Base-by-base conservation (phyloP, 2,888 invertebrate genomes). In the Mactromeris polynyma region DNA sequence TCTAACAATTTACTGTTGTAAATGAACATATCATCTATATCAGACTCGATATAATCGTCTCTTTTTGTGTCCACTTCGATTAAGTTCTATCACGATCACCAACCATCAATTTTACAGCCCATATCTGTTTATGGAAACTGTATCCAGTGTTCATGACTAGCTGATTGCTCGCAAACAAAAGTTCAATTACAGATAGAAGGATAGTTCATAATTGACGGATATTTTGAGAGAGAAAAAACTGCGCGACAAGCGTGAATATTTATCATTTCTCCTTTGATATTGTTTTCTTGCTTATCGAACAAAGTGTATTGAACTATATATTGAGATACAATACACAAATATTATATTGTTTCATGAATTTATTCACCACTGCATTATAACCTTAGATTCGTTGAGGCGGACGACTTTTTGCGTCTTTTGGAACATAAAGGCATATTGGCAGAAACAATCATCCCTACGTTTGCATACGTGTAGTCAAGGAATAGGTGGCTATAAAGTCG, bases 41-140 rank as follows among this genome's bases (percentile, higher is more conserved):
- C 26, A 26, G 26, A 26, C 4, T 64, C 26, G 58, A 64, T 64
- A 26, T 3, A 64, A 64, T 11, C 3, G 26, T 26, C 26, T 64
- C 58, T 26, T 64, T 64, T 64, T 64, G 58, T 26, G 26, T 26
- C 58, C 58, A 64, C 58, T 64, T 64, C 58, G 58, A 64, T 64
- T 64, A 64, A n/a, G 9, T 26, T 64, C 11, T 64, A 64, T 64
- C 58, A 64, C 58, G 58, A 64, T 64, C 26, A 9, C 58, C 11
- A 3, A 26, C 26, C 11, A 64, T 64, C n/a, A 64, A 64, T 64
- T 64, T 64, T 64, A 64, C 58, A 6, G 26, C 26, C 58, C 58
- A 64, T 64, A 26, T 64, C 26, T 26, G 58, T 26, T 64, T 64
- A 64, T 64, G 26, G 58, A 64, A 64, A 64, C 26, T 26, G 11